A percentile compares a stretch with the other conserved stretches of the same genome.
Conservation (phyloP, 1,140 invertebrate genomes). For the Sinonovacula constricta region DNA sequence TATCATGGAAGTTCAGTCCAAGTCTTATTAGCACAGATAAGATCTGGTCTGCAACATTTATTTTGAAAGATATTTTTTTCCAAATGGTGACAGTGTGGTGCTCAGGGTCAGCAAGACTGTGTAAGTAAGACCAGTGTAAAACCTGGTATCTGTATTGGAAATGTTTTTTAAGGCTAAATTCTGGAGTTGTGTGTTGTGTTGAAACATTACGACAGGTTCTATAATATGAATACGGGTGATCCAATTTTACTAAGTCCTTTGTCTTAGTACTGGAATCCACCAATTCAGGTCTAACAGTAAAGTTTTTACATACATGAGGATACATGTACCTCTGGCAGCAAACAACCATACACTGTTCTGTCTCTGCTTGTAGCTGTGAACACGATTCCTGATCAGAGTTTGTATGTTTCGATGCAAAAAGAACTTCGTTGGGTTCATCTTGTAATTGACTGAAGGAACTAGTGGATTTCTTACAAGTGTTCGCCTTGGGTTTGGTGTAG, state of each 20-base stretch:
- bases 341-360: not conserved
- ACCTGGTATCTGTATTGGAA: not conserved
- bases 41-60: not conserved
- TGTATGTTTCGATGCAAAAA: not conserved
- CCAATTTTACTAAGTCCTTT: constrained; percentile 1
- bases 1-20: not conserved
- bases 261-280: constrained; percentile 4
- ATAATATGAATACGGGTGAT: not conserved
- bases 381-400: not conserved
- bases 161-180: not conserved
- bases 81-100: constrained; percentile 1
- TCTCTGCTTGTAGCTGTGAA: not conserved
- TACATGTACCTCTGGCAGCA: constrained; percentile 18
- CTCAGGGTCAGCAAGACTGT: constrained; percentile 2
- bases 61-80: not conserved
- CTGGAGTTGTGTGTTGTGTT: not conserved
- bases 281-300: not conserved
- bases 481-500: not conserved
- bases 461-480: not conserved
- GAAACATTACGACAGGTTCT: not conserved
- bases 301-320: constrained; percentile 1
- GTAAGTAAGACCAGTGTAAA: constrained; percentile 1
- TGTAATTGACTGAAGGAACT: too few relatives aligned
- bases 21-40: constrained; percentile 2
- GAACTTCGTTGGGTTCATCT: not conserved